These are phyloP conservation scores for Chloebia gouldiae DNA, from an alignment of 2,113 vertebrate species.

Conservation along the genomic window DNA sequence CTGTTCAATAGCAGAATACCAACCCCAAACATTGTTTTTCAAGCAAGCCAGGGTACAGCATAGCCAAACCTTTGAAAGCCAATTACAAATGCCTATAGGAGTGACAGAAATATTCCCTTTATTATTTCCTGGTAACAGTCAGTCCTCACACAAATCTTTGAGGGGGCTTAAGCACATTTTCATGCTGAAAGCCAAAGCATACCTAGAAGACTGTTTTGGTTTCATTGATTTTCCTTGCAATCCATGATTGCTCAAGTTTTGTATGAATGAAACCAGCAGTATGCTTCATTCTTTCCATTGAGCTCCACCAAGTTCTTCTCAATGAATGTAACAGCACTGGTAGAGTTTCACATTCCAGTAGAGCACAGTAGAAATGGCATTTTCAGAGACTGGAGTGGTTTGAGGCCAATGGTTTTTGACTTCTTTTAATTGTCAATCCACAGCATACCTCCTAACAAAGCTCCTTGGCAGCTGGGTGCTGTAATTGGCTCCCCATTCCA, in stretches of 20 bases:
- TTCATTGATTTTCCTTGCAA: constrained; percentile 3
- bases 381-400: constrained; percentile 57
- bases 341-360: constrained; percentile 64
- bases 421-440: neutral
- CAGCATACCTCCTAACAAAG: neutral
- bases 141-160: neutral
- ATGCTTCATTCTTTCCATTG: constrained; percentile 50
- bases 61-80: neutral
- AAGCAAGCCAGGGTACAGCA: neutral
- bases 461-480: neutral
- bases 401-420: constrained; percentile 45
- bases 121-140: constrained; percentile 5
- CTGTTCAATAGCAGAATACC: neutral
- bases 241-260: neutral
- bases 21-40: neutral
- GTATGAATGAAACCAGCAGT: constrained; percentile 28
- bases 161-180: constrained; percentile 11
- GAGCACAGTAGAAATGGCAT: constrained; percentile 50
- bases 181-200: neutral
- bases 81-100: neutral
- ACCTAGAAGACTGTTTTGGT: constrained; percentile 34
- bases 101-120: neutral
- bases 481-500: neutral
- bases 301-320: constrained; percentile 63
- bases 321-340: constrained; percentile 48